Evolutionary conservation across 2,797 vertebrate genomes (phyloP).

Genomic region (Karalla daura): DNA sequence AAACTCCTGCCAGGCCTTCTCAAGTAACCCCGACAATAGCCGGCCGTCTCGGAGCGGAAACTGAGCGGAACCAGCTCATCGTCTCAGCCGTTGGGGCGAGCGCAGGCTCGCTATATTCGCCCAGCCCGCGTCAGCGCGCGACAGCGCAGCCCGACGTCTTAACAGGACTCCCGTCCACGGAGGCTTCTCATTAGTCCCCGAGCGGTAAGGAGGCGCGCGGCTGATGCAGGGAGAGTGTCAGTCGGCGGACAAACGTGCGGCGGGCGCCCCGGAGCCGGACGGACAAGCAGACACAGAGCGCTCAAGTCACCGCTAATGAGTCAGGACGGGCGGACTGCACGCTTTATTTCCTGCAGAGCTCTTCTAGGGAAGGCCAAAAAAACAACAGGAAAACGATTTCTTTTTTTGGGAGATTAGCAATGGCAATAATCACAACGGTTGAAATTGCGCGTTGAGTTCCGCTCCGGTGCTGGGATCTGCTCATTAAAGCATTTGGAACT

Average conservation of each 20-base stretch:
- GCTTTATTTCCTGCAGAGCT: constrained; percentile 1
- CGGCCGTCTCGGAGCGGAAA: no score
- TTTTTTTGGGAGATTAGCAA: no score
- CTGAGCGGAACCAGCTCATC: no score
- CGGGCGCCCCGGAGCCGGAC: constrained; percentile 40
- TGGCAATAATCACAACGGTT: not conserved
- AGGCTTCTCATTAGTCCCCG: constrained; percentile 62
- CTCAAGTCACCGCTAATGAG: constrained; percentile 43
- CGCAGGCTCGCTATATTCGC: constrained; percentile 53
- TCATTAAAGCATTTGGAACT: not conserved
- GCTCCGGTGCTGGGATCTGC: not conserved
- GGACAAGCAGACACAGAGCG: constrained; percentile 28
- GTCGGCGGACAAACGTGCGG: constrained; percentile 42
- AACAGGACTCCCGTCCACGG: constrained; percentile 54
- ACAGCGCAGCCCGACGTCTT: constrained; percentile 52
- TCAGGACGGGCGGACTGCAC: not conserved
- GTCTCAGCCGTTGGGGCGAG: no score
- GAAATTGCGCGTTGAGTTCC: not conserved
- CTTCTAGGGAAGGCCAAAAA: no score
- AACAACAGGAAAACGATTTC: no score
- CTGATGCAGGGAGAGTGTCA: constrained; percentile 65
- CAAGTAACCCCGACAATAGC: no score
- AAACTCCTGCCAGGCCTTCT: no score
- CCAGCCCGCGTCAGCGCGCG: constrained; percentile 33
- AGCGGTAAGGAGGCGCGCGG: constrained; percentile 44